Conservation (phyloP, 2,888 invertebrate genomes). For the Drosophila parthenogenetica region DNA sequence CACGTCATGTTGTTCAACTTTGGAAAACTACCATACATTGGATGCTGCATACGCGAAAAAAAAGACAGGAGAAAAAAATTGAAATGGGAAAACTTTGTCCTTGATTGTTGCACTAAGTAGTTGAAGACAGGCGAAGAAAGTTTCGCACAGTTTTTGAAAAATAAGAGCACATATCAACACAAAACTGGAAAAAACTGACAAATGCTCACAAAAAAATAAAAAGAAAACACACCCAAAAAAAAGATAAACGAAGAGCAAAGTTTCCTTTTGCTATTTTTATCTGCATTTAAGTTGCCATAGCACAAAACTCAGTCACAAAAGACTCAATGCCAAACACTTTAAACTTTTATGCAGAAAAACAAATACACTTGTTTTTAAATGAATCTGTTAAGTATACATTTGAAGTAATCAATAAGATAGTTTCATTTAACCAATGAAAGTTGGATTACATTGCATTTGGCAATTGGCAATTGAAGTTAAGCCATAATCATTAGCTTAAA, state of each 20-base stretch:
- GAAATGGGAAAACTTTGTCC: conserved; percentile 35
- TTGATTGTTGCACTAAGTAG: conserved; percentile 56
- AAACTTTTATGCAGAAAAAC: conserved; percentile 9
- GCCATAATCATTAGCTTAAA: conserved; percentile 50
- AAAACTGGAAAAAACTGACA: conserved; percentile 27
- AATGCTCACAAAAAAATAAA: neutral
- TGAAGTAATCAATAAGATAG: neutral
- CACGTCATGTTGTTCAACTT: conserved; percentile 38
- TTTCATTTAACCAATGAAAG: neutral
- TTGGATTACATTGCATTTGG: neutral
- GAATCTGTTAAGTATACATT: neutral
- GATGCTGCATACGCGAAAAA: conserved; percentile 2
- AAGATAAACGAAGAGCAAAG: conserved; percentile 29
- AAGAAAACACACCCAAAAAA: too few species aligned
- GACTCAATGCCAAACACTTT: conserved; percentile 20
- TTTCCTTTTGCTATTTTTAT: conserved; percentile 33
- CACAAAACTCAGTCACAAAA: conserved; percentile 22
- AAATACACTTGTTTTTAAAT: neutral
- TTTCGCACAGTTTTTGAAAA: conserved; percentile 34
- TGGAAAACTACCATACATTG: neutral
- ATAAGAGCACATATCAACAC: conserved; percentile 45
- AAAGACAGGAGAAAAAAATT: conserved; percentile 14
- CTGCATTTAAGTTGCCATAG: conserved; percentile 38
- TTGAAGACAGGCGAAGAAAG: conserved; percentile 52
- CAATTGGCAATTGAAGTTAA: conserved; percentile 7